Percentiles rank a stretch among this genome's conserved stretches.
These are phyloP conservation scores for Genyomyrus donnyi DNA, from an alignment of 2,113 vertebrate species.

Conservation along the genomic window DNA sequence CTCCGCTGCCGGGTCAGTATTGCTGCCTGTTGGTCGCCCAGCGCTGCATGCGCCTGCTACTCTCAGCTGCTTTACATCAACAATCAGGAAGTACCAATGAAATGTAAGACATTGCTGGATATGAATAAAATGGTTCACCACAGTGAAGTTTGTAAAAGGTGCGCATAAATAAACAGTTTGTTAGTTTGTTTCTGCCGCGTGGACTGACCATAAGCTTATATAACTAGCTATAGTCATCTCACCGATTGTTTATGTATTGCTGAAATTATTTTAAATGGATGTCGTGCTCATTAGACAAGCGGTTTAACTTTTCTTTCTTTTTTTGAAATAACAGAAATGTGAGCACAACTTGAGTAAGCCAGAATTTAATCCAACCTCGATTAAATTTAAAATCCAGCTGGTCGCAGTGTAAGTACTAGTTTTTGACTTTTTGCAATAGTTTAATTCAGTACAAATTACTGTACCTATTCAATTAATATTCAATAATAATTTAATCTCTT, in stretches of 20 bases:
- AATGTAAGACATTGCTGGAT: background rate
- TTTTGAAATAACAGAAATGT: slow-evolving; percentile 73
- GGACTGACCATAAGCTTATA: background rate
- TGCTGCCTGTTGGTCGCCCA: background rate
- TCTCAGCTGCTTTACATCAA: background rate
- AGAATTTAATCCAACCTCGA: slow-evolving; percentile 97
- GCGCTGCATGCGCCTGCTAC: background rate
- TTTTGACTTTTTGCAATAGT: background rate
- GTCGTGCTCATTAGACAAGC: background rate
- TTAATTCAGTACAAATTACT: background rate
- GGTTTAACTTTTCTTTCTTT: background rate
- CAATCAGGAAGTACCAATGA: background rate
- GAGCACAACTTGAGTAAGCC: slow-evolving; percentile 99
- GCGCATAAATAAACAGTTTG: background rate
- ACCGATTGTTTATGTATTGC: background rate
- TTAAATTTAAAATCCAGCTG: slow-evolving; percentile 98
- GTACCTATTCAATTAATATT: background rate
- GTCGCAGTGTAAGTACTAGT: slow-evolving; percentile 87
- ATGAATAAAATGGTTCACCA: background rate
- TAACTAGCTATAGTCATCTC: background rate
- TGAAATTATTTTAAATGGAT: background rate
- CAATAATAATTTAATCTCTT: background rate
- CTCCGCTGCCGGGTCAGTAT: slow-evolving; percentile 84
- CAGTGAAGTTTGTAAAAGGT: background rate
- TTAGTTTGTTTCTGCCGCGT: background rate